Evolutionary conservation across 2,113 vertebrate genomes (phyloP), one percentile per base, ranked within the genome.

Genomic region (Lathamus discolor): DNA sequence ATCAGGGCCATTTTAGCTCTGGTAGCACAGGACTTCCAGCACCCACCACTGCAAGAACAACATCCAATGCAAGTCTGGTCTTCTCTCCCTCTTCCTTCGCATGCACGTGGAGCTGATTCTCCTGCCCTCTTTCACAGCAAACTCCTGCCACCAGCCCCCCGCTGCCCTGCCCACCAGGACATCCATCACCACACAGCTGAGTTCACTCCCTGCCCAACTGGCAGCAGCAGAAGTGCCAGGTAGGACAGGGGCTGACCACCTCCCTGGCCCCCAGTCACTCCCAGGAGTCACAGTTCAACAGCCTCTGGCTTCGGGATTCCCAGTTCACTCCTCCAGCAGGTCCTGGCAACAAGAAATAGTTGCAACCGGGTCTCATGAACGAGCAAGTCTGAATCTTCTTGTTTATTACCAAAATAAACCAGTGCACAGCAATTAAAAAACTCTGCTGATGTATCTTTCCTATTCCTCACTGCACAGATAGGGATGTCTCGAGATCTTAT

Each of bases 181-280:
- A n/a, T 5, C 13, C 28, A n/a, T 12, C 1, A 0, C 13, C 17
- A 2, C 5, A 0, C 13, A 25, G 7, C 15, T 4, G 2, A 27
- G 31, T 20, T 20, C 28, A 10, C 22, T 28, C 13, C 24, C 57
- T 46, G 55, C 52, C 25, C 10, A 76, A 55, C 0, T 41, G 35
- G 12, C n/a, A 51, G 19, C 27, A 46, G 31, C 74, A 52, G 12
- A n/a, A 64, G 41, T 10, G 27, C 41, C 8, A 2, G 10, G 16
- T 4, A 4, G 1, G 27, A 39, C 1, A 0, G 44, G 28, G 15
- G 31, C 17, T 10, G 11, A 23, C 31, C 37, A 17, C n/a, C 62
- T 19, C 12, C 46, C 43, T 14, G 49, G 23, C 29, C n/a, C 43
- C 7, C 33, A 1, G 0, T 1, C 29, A 24, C 33, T 74, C 68